phyloP scores from a whole-genome alignment of 2,113 vertebrate genomes.

The Desmodus rotundus region DNA sequence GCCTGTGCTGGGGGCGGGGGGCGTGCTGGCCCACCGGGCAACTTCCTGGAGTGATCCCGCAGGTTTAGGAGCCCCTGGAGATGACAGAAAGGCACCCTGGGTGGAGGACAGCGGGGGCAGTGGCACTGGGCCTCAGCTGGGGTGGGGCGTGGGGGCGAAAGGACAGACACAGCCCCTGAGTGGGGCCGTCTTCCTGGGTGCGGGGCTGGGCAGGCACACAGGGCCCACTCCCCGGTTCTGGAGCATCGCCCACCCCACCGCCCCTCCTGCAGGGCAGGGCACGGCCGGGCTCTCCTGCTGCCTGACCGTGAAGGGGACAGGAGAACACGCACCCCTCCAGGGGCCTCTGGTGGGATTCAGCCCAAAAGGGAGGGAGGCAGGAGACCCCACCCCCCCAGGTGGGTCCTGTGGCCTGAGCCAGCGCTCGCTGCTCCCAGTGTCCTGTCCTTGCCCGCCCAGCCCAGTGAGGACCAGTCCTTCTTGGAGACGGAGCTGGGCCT shows the following conservation, averaged over 20 bases:
- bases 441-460: background rate
- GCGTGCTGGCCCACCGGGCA: background rate
- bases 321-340: too few species aligned
- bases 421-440: rapidly evolving
- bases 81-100: rapidly evolving
- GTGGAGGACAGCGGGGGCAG: background rate
- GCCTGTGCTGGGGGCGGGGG: background rate
- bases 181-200: rapidly evolving
- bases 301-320: too few species aligned
- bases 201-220: background rate
- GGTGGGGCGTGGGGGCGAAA: rapidly evolving
- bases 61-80: background rate
- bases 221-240: too few species aligned
- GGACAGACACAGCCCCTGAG: background rate
- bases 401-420: background rate
- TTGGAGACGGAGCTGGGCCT: background rate
- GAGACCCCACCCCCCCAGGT: background rate
- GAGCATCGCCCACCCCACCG: too few species aligned
- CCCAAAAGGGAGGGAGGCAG: background rate
- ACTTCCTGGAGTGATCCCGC: background rate
- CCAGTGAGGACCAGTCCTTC: background rate
- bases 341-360: too few species aligned
- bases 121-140: background rate
- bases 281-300: too few species aligned
- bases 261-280: too few species aligned